Evolutionary conservation across 2,113 vertebrate species (phyloP).

Genomic region (Chionomys nivalis): DNA sequence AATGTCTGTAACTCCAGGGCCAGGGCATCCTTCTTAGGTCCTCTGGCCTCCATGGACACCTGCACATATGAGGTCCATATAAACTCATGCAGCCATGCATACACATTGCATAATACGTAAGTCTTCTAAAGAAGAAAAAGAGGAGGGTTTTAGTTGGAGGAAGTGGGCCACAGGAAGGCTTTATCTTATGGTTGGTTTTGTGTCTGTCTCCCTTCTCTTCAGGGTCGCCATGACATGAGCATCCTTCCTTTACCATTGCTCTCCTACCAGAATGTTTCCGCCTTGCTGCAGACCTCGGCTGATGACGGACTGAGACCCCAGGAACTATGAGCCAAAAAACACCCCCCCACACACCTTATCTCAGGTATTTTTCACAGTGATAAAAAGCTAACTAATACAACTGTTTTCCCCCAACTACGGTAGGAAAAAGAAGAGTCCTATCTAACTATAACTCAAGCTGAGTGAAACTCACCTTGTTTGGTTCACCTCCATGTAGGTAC

Average conservation of each 20-base stretch:
- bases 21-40: not conserved
- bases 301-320: not conserved
- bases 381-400: not conserved
- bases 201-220: not conserved
- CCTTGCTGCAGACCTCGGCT: not conserved
- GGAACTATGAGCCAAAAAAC: not conserved
- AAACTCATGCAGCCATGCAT: not conserved
- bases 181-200: not conserved
- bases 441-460: not conserved
- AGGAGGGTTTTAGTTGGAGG: not conserved
- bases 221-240: rapidly evolving
- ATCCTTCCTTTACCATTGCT: not conserved
- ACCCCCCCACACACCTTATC: too few relatives aligned
- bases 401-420: not conserved
- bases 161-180: not conserved
- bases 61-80: not conserved
- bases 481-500: constrained; percentile 85
- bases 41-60: not conserved
- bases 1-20: not conserved
- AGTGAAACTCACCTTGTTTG: constrained; percentile 85
- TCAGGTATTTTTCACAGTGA: not conserved
- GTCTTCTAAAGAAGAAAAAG: not conserved
- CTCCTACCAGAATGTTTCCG: not conserved
- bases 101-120: not conserved
- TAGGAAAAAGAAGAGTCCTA: not conserved